Conservation (phyloP, 2,888 invertebrate species). For the Myopa tessellatipennis region DNA sequence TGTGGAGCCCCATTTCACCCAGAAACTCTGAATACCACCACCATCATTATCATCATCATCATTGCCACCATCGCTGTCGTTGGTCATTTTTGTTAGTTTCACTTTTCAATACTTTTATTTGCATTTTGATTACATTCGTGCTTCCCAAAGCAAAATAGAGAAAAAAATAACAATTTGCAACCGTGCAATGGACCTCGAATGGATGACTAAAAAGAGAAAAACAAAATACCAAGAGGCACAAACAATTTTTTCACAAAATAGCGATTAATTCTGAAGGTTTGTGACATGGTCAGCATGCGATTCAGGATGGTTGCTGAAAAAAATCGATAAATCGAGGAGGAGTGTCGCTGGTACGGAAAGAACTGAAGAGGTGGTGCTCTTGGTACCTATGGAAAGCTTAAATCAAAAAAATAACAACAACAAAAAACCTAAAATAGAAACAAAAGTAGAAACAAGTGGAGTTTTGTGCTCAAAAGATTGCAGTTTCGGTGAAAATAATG, state of each 20-base stretch:
- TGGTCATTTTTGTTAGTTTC: too few relatives aligned
- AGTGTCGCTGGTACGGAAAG: neutral
- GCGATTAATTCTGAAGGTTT: conserved; percentile 48
- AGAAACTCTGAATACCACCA: too few relatives aligned
- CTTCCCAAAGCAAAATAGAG: neutral
- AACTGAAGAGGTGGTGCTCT: neutral
- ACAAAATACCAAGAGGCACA: conserved; percentile 4
- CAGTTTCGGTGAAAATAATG: conserved; percentile 9
- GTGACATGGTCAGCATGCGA: conserved; percentile 47
- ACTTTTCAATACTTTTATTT: neutral
- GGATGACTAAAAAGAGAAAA: neutral
- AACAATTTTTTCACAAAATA: conserved; percentile 43
- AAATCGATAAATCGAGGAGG: conserved; percentile 28
- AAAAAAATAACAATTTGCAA: neutral
- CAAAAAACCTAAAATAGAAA: neutral
- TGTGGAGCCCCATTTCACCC: too few relatives aligned
- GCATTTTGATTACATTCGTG: conserved; percentile 3
- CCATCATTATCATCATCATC: too few relatives aligned
- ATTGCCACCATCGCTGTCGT: too few relatives aligned
- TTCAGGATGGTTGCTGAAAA: conserved; percentile 23
- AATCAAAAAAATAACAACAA: neutral
- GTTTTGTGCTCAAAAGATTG: neutral
- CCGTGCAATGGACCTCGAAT: neutral
- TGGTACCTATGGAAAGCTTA: neutral
- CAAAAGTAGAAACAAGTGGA: neutral